Evolutionary conservation across 1,140 invertebrate genomes (phyloP), one percentile per base, ranked within the genome.

Genomic region (Scylla paramamosain): DNA sequence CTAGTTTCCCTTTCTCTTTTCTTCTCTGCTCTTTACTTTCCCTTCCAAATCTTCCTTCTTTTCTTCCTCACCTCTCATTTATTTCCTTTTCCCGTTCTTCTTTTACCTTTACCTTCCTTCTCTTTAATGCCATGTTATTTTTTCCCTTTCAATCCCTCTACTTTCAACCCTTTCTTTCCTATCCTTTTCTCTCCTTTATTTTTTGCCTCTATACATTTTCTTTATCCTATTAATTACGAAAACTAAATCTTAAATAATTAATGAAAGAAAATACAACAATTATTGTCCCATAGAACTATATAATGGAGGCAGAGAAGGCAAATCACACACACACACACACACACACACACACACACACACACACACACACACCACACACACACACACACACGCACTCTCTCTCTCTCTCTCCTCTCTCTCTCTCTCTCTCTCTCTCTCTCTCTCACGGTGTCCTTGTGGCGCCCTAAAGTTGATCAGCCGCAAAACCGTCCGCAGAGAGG

Each of bases 341-440:
- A n/a, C n/a, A n/a, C n/a, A n/a, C n/a, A n/a, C n/a, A n/a, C n/a
- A n/a, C n/a, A n/a, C n/a, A n/a, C n/a, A n/a, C n/a, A n/a, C n/a
- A n/a, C n/a, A n/a, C n/a, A n/a, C n/a, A n/a, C n/a, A n/a, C n/a
- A n/a, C n/a, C n/a, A n/a, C n/a, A n/a, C n/a, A n/a, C n/a, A n/a
- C n/a, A n/a, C n/a, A n/a, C n/a, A n/a, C n/a, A 48, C 6, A 48
- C 46, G 14, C 16, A 3, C 10, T 14, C 52, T 59, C 52, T 59
- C 52, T 59, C 52, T 59, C 25, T 77, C 25, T 77, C 25, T 77
- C 25, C 25, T 77, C 67, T 77, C 67, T 77, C 67, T 77, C 67
- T 77, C 67, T 77, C 67, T 77, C 67, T 77, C 67, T 77, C 67
- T 77, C 67, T 77, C 67, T 59, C 52, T 59, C 52, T 59, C 52